A percentile compares a stretch with the other conserved stretches of the same genome.
Conservation (phyloP, 1,140 invertebrate species). For the Drosophila azteca region DNA sequence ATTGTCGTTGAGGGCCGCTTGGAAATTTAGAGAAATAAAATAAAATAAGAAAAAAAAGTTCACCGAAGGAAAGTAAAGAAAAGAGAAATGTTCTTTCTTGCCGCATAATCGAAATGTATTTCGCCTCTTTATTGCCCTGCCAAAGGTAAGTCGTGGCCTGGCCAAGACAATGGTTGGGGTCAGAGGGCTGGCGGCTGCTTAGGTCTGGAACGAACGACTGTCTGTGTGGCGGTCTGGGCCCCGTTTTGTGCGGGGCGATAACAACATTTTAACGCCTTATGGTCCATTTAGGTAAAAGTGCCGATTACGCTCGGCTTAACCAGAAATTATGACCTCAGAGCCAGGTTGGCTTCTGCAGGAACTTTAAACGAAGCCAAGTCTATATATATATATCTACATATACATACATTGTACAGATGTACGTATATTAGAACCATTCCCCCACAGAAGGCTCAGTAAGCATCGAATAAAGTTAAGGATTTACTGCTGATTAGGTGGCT, state of each 20-base stretch:
- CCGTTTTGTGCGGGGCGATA: constrained; percentile 49
- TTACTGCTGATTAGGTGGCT: constrained; percentile 4
- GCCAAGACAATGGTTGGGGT: constrained; percentile 1
- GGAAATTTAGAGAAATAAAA: constrained; percentile 60
- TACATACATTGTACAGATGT: not conserved
- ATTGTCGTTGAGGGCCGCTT: constrained; percentile 65
- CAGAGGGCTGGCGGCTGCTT: not conserved
- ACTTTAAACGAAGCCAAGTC: constrained; percentile 20
- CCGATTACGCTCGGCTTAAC: constrained; percentile 77
- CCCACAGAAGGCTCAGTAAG: not conserved
- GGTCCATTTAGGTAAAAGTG: constrained; percentile 80
- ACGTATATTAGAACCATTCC: too few species aligned
- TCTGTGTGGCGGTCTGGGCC: constrained; percentile 3
- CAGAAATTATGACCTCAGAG: constrained; percentile 75
- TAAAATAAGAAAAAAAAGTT: constrained; percentile 45
- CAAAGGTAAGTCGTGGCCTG: constrained; percentile 33
- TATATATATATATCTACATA: too few species aligned
- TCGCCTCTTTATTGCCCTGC: constrained; percentile 66
- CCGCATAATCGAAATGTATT: constrained; percentile 79
- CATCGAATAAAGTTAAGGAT: not conserved
- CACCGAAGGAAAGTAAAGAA: constrained; percentile 21
- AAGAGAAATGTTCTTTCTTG: constrained; percentile 41
- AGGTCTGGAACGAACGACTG: not conserved
- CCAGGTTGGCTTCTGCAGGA: constrained; percentile 26
- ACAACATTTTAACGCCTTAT: constrained; percentile 81